Percentiles rank a stretch among this genome's conserved stretches.
Evolutionary conservation across 2,888 invertebrate species (phyloP).

Genomic region (Tubulanus polymorphus): DNA sequence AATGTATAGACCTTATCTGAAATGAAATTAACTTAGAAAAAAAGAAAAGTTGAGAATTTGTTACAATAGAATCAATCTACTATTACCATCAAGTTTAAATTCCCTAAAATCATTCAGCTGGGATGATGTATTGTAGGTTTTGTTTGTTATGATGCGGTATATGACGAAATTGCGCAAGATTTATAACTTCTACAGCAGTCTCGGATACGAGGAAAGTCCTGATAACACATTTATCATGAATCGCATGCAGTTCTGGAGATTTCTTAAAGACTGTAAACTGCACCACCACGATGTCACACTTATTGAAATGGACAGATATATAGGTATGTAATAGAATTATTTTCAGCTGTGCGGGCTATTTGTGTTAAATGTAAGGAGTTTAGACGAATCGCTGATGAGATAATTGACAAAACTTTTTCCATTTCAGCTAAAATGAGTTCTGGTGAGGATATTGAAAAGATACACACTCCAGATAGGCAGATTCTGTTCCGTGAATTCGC

Average conservation of each 20-base stretch:
- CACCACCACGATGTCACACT: slow-evolving; percentile 43
- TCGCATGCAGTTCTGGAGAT: slow-evolving; percentile 53
- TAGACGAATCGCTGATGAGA: no score
- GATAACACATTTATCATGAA: slow-evolving; percentile 53
- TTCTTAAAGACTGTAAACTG: slow-evolving; percentile 49
- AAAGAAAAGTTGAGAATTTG: no score
- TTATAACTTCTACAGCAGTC: slow-evolving; percentile 46
- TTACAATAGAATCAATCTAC: no score
- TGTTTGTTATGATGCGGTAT: slow-evolving; percentile 48
- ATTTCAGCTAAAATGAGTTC: slow-evolving; percentile 1
- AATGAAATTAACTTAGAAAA: no score
- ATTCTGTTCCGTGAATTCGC: slow-evolving; percentile 50
- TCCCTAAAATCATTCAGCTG: no score
- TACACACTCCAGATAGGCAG: slow-evolving; percentile 48
- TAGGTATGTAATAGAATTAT: slow-evolving; percentile 28
- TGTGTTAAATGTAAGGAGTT: no score
- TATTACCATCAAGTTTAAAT: no score
- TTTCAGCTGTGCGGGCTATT: background rate
- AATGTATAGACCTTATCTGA: no score
- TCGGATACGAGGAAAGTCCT: slow-evolving; percentile 47
- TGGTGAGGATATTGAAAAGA: slow-evolving; percentile 17
- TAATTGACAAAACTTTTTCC: slow-evolving; percentile 1
- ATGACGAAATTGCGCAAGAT: slow-evolving; percentile 46
- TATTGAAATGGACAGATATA: slow-evolving; percentile 48
- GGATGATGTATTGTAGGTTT: slow-evolving; percentile 41